Conservation (phyloP, 2,113 vertebrate genomes). For the Danionella cerebrum region DNA sequence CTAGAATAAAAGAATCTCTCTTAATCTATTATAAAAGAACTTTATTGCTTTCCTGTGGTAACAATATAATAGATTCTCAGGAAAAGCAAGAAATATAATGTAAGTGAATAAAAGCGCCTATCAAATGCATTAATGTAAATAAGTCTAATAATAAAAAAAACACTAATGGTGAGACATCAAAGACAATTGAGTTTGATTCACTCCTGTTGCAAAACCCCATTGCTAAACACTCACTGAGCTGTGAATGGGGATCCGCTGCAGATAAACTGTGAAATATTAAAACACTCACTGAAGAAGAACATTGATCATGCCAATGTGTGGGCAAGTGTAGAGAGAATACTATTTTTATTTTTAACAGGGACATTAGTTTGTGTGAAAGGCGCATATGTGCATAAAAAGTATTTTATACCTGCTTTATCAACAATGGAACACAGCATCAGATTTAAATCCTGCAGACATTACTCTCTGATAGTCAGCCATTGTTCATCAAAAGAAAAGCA, state of each 20-base stretch:
- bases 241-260: not conserved
- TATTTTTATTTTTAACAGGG: not conserved
- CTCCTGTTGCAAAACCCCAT: not conserved
- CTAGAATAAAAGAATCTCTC: no score
- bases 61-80: no score
- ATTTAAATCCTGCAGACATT: not conserved
- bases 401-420: not conserved
- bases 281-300: not conserved
- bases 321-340: not conserved
- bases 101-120: no score
- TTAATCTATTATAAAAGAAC: no score
- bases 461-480: no score
- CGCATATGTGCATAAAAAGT: not conserved
- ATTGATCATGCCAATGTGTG: not conserved
- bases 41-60: no score
- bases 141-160: not conserved
- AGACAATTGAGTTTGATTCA: not conserved
- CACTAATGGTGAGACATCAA: not conserved
- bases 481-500: no score
- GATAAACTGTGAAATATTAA: slow-evolving; percentile 12
- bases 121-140: no score
- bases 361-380: not conserved
- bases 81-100: no score
- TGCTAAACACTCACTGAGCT: not conserved
- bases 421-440: no score